These are phyloP conservation scores for Hirundichthys speculiger DNA, from an alignment of 2,113 vertebrate species.

Conservation along the genomic window DNA sequence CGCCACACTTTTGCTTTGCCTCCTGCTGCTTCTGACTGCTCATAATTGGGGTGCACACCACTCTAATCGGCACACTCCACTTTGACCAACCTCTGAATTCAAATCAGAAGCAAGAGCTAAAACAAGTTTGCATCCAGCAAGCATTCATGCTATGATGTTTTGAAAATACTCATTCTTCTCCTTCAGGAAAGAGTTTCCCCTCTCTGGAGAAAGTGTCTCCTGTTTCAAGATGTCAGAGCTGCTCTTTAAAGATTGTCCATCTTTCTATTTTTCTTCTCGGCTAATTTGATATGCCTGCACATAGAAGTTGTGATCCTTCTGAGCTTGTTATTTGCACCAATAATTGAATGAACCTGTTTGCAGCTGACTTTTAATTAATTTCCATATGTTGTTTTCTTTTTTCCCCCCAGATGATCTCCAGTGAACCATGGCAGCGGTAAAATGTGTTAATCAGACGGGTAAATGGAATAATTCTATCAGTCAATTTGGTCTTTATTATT, in stretches of 20 bases:
- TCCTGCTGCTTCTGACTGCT: constrained; percentile 62
- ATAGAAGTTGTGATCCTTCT: constrained; percentile 51
- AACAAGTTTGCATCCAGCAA: constrained; percentile 55
- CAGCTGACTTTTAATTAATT: constrained; percentile 78
- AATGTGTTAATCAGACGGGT: constrained; percentile 73
- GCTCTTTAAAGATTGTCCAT: too few relatives aligned
- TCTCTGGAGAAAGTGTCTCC: constrained; percentile 67
- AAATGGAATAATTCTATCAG: constrained; percentile 78
- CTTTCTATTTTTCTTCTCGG: too few relatives aligned
- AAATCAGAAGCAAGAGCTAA: constrained; percentile 49
- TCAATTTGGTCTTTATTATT: constrained; percentile 75
- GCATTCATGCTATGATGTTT: constrained; percentile 37
- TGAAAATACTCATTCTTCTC: constrained; percentile 54
- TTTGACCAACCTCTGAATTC: constrained; percentile 64
- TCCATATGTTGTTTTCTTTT: constrained; percentile 50
- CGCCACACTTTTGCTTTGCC: constrained; percentile 77
- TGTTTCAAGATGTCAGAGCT: too few relatives aligned
- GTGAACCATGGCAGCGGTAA: constrained; percentile 65
- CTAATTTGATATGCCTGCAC: constrained; percentile 48
- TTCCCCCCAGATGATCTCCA: constrained; percentile 63
- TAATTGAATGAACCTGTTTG: constrained; percentile 73
- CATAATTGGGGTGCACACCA: constrained; percentile 26
- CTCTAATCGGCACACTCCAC: constrained; percentile 42
- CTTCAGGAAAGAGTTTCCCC: constrained; percentile 56
- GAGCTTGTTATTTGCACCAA: constrained; percentile 61